A percentile compares a stretch with the other conserved stretches of the same genome.
phyloP scores from a whole-genome alignment of 1,140 invertebrate genomes.

The Caenorhabditis brenneri region DNA sequence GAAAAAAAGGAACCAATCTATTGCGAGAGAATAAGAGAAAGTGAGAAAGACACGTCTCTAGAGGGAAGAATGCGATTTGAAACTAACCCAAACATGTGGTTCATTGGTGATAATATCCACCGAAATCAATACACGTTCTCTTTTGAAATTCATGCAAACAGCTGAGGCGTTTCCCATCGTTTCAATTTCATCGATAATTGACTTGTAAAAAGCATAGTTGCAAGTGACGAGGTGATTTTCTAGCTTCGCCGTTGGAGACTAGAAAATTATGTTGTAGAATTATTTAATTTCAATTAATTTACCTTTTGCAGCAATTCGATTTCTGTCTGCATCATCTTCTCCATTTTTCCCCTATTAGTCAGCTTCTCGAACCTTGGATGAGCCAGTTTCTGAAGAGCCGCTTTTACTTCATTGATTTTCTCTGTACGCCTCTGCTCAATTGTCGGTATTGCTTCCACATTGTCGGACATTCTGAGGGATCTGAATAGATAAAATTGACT shows the following conservation, averaged over 20 bases:
- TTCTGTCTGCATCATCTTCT: background rate
- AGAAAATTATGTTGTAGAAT: background rate
- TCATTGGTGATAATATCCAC: conserved; percentile 6
- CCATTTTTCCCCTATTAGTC: background rate
- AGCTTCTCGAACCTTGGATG: background rate
- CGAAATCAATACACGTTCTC: background rate
- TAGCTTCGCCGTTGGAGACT: background rate
- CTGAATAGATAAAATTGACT: too few species aligned
- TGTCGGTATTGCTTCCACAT: too few species aligned
- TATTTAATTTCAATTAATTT: background rate
- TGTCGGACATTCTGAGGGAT: too few species aligned
- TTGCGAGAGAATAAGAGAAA: too few species aligned
- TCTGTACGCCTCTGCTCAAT: background rate
- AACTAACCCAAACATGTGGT: background rate
- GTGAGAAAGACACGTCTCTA: too few species aligned
- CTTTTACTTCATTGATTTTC: background rate
- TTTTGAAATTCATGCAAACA: background rate
- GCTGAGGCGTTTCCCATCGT: background rate
- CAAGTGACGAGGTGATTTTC: conserved; percentile 15
- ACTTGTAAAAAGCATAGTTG: conserved; percentile 34
- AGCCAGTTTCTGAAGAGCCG: background rate
- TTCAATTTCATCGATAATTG: conserved; percentile 17
- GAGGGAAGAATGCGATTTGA: background rate
- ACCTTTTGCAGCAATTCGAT: background rate
- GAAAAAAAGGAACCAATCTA: too few species aligned